These are phyloP conservation scores for Lithobates pipiens DNA, from an alignment of 2,797 vertebrate species.

Conservation along the genomic window DNA sequence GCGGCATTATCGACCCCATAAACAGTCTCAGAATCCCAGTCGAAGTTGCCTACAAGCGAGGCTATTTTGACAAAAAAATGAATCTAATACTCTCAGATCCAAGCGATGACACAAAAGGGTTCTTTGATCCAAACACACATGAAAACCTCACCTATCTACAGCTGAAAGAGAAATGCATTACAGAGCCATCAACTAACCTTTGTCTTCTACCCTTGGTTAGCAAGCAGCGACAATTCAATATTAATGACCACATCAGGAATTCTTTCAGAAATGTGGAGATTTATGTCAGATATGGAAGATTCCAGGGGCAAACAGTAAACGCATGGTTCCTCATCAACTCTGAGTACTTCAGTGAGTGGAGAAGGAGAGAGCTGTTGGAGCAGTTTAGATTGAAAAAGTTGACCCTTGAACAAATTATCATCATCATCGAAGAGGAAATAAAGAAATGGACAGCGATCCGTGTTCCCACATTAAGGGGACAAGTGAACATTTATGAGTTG, in stretches of 20 bases:
- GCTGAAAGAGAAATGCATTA: constrained; percentile 80
- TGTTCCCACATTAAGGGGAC: constrained; percentile 69
- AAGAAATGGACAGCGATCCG: constrained; percentile 68
- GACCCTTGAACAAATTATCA: constrained; percentile 75
- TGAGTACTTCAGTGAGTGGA: constrained; percentile 82
- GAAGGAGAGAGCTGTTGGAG: constrained; percentile 79
- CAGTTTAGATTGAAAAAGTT: constrained; percentile 76
- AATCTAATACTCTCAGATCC: constrained; percentile 81
- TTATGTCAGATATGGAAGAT: constrained; percentile 73
- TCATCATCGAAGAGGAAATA: constrained; percentile 70
- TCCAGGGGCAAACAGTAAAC: constrained; percentile 81
- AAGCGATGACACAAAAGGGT: constrained; percentile 84
- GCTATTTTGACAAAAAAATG: constrained; percentile 85
- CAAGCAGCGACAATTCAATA: constrained; percentile 58
- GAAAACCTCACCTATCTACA: constrained; percentile 87
- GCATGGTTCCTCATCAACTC: constrained; percentile 91
- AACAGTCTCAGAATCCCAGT: constrained; percentile 87
- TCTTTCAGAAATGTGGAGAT: constrained; percentile 70
- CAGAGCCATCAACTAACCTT: constrained; percentile 79
- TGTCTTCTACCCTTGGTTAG: constrained; percentile 73
- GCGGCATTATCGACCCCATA: constrained; percentile 86
- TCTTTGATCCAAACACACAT: constrained; percentile 85
- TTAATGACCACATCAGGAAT: constrained; percentile 62
- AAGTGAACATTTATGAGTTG: constrained; percentile 70
- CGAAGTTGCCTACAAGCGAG: constrained; percentile 82